phyloP scores from a whole-genome alignment of 2,888 invertebrate genomes.

The Caradrina clavipalpis region DNA sequence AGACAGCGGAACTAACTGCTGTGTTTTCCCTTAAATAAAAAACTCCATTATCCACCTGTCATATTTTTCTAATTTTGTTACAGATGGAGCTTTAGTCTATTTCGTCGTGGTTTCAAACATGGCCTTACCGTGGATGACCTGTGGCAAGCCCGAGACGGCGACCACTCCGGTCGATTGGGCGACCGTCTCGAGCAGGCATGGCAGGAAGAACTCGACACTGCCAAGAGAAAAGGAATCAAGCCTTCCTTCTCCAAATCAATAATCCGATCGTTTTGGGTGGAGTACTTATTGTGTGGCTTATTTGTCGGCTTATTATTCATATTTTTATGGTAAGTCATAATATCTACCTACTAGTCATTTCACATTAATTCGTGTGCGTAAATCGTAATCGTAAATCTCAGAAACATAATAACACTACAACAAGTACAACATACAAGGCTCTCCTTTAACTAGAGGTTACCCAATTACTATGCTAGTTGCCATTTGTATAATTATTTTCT shows the following conservation, averaged over 20 bases:
- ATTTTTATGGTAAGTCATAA: slow-evolving; percentile 89
- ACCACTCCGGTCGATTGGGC: slow-evolving; percentile 92
- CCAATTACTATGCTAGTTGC: no score
- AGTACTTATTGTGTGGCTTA: slow-evolving; percentile 91
- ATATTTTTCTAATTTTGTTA: slow-evolving; percentile 49
- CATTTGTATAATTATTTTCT: no score
- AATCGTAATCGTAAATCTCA: no score
- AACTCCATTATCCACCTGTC: background rate
- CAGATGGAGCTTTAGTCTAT: slow-evolving; percentile 93
- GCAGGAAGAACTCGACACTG: slow-evolving; percentile 90
- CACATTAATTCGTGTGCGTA: background rate
- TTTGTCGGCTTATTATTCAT: slow-evolving; percentile 90
- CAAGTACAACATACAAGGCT: no score
- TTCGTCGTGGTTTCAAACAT: slow-evolving; percentile 92
- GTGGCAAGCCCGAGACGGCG: slow-evolving; percentile 91
- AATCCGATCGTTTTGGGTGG: slow-evolving; percentile 91
- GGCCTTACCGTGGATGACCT: slow-evolving; percentile 93
- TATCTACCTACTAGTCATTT: background rate
- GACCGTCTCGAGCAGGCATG: slow-evolving; percentile 93
- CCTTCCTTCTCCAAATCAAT: slow-evolving; percentile 92
- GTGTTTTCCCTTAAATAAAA: no score
- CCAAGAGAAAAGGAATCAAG: slow-evolving; percentile 85
- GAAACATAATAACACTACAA: no score
- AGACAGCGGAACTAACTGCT: no score
- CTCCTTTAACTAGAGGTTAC: no score